Percentiles rank a stretch among this genome's conserved stretches.
Conservation (phyloP, 2,113 vertebrate genomes). For the Motacilla tschutschensis region DNA sequence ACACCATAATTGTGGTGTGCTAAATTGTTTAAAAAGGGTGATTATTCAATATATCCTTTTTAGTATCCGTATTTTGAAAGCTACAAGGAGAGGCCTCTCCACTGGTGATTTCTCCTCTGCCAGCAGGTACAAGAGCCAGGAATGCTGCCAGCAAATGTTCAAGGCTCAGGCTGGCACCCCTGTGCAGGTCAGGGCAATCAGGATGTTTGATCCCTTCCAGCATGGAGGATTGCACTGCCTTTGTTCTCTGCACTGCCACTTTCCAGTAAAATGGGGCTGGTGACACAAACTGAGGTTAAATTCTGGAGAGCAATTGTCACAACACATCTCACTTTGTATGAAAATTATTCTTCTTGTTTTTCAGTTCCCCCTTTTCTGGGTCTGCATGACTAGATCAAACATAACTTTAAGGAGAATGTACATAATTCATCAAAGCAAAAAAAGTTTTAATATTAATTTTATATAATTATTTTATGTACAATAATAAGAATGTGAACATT, state of each 20-base stretch:
- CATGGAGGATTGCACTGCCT: neutral
- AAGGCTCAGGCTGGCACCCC: neutral
- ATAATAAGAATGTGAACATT: neutral
- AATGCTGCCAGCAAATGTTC: fast-evolving
- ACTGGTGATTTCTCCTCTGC: neutral
- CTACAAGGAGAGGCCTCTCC: neutral
- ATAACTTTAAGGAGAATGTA: neutral
- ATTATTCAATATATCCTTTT: neutral
- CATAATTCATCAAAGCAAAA: constrained; percentile 35
- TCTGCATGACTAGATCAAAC: neutral
- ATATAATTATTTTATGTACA: neutral
- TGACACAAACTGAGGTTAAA: neutral
- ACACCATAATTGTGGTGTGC: neutral
- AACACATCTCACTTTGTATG: neutral
- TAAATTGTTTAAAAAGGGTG: neutral
- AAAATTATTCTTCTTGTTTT: neutral
- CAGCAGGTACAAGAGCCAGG: neutral
- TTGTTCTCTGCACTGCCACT: neutral
- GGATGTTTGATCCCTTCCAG: fast-evolving
- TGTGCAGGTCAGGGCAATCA: fast-evolving
- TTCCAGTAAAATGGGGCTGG: neutral
- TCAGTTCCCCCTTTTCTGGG: neutral
- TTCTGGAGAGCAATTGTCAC: neutral
- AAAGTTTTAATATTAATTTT: neutral
- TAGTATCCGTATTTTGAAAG: neutral